These are phyloP conservation scores for Hippocampus mohnikei DNA, from an alignment of 2,113 vertebrate genomes.

Conservation along the genomic window DNA sequence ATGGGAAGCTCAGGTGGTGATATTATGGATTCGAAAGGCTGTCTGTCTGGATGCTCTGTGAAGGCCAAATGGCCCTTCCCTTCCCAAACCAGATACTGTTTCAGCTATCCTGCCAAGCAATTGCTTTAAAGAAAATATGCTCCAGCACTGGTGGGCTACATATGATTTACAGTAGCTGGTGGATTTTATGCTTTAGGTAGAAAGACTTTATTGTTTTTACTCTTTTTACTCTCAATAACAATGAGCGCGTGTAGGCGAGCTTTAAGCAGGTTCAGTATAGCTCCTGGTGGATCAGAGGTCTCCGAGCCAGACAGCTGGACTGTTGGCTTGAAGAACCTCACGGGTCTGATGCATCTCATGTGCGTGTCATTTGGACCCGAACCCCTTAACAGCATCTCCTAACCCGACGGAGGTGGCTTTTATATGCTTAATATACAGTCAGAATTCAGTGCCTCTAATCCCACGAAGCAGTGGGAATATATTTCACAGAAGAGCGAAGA, in stretches of 20 bases:
- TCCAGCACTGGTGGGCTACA: conserved; percentile 18
- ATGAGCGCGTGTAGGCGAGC: conserved; percentile 25
- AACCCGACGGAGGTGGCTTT: conserved; percentile 36
- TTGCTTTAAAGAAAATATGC: conserved; percentile 26
- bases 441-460: conserved; percentile 64
- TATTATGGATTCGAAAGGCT: conserved; percentile 48
- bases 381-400: conserved; percentile 25
- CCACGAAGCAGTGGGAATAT: conserved; percentile 49
- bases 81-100: conserved; percentile 39
- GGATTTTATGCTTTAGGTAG: conserved; percentile 27
- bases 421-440: conserved; percentile 55
- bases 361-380: conserved; percentile 25
- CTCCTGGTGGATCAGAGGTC: conserved; percentile 40
- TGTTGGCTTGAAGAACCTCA: conserved; percentile 59
- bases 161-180: conserved; percentile 30
- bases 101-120: conserved; percentile 35
- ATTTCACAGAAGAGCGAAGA: conserved; percentile 53
- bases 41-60: conserved; percentile 28
- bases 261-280: conserved; percentile 15
- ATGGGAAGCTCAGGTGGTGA: conserved; percentile 39
- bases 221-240: conserved; percentile 18
- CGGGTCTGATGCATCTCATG: conserved; percentile 23
- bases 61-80: conserved; percentile 31
- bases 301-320: conserved; percentile 70
- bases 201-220: conserved; percentile 24